Base-by-base conservation (phyloP, 2,113 vertebrate genomes). In the Drymodes brunneopygia region DNA sequence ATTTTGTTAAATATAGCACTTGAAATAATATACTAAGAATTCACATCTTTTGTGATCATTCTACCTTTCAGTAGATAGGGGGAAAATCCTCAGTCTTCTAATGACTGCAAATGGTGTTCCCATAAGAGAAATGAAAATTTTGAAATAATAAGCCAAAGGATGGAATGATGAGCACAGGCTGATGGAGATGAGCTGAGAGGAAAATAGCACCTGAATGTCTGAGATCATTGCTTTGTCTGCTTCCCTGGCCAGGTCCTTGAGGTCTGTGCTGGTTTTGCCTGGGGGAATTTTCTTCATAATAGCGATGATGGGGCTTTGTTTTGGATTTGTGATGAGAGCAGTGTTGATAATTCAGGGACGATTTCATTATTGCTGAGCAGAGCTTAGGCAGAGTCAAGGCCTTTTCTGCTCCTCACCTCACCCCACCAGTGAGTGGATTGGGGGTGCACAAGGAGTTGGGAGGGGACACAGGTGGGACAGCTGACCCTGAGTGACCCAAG, bases 1-100 rank as follows among this genome's bases (percentile, higher is more conserved):
- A 96, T 93, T 94, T 88, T 81, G 95, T 95, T 97, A 97, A 96
- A 97, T 88, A 95, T 94, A 97, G 95, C 77, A 38, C 65, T 92
- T 93, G 65, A 81, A 96, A 94, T 88, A 96, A 94, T 79, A 92
- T 10, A 74, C 69, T 51, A 48, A 90, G 75, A 94, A 86, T 83
- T 77, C 44, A 24, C 11, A 2, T 84, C 6, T 90, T 92, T 64
- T 83, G 67, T 88, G 56, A 15, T 77, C 65, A 25, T 83, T 73
- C 60, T 74, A 96, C 94, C 92, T 92, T 90, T 90, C 35, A 48
- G 24, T 19, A 33, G 42, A 40, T 16, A 64, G 38, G 8, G 77
- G 56, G 29, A 84, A 90, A 93, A 81, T 78, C 48, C n/a, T 88
- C 45, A 53, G 5, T 38, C 36, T 62, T 42, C 11, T 88, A 33